Conservation (phyloP, 2,797 vertebrate genomes). For the Crocodylus rhombifer region DNA sequence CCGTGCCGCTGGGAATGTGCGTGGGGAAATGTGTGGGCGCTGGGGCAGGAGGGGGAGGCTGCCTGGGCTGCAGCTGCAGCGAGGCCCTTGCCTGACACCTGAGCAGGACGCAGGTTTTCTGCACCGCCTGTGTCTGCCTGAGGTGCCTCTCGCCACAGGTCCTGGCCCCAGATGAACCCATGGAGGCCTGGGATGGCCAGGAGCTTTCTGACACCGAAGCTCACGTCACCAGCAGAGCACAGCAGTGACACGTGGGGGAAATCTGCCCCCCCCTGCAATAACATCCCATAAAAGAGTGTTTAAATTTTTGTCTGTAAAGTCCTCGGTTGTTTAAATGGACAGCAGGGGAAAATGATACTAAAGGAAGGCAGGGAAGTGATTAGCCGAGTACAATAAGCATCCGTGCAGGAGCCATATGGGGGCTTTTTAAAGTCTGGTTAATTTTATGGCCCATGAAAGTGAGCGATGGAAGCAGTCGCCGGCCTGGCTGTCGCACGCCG, state of each 20-base stretch:
- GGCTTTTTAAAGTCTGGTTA: background rate
- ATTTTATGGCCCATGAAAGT: background rate
- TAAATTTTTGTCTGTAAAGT: background rate
- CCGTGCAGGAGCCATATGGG: fast-evolving
- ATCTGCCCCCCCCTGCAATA: background rate
- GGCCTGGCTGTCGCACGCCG: fast-evolving
- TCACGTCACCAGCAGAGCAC: background rate
- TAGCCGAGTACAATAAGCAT: background rate
- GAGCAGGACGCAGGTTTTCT: background rate
- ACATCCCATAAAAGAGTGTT: background rate
- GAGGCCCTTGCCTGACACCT: fast-evolving
- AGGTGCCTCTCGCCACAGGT: fast-evolving
- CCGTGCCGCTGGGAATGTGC: no score
- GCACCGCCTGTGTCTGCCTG: background rate
- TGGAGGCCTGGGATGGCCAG: background rate
- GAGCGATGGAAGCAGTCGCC: background rate
- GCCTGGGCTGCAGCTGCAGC: background rate
- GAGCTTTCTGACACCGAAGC: background rate
- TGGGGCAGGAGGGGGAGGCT: background rate
- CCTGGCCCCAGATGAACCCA: background rate
- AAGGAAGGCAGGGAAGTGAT: background rate
- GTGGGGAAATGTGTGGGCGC: background rate
- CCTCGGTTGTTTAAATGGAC: background rate
- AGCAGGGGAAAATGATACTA: background rate
- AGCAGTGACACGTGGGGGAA: background rate